These are phyloP conservation scores for Metellina segmentata DNA, from an alignment of 2,888 invertebrate species.

Conservation along the genomic window DNA sequence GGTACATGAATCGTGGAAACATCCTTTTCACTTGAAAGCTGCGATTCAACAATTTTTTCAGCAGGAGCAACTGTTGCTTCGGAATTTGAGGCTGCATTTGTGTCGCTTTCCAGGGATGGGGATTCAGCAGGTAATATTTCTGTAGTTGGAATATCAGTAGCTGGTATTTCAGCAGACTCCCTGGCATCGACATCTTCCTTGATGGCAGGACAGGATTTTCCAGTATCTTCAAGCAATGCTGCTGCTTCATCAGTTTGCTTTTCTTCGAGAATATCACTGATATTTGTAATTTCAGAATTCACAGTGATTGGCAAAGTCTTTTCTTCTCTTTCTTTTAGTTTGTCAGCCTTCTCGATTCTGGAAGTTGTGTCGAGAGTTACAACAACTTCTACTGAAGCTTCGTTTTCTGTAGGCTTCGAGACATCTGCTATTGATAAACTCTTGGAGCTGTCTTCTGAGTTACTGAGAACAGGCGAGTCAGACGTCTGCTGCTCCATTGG, in stretches of 20 bases:
- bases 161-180: not conserved
- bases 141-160: not conserved
- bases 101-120: no score
- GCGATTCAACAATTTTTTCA: not conserved
- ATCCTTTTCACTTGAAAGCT: not conserved
- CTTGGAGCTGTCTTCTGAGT: no score
- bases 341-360: not conserved
- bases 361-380: not conserved
- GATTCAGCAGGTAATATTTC: not conserved
- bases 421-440: not conserved
- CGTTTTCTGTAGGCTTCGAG: not conserved
- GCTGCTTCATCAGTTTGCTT: not conserved
- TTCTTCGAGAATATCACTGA: not conserved
- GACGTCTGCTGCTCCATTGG: no score
- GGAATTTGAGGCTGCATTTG: no score
- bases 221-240: not conserved
- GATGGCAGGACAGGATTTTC: not conserved
- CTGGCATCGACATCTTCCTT: conserved; percentile 1
- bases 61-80: not conserved
- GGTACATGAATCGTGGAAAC: not conserved
- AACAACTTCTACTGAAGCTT: not conserved
- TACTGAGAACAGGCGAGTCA: no score
- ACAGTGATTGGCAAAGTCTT: no score
- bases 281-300: not conserved
- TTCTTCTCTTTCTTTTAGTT: not conserved